Evolutionary conservation across 2,113 vertebrate genomes (phyloP).

Genomic region (Silurus glanis): DNA sequence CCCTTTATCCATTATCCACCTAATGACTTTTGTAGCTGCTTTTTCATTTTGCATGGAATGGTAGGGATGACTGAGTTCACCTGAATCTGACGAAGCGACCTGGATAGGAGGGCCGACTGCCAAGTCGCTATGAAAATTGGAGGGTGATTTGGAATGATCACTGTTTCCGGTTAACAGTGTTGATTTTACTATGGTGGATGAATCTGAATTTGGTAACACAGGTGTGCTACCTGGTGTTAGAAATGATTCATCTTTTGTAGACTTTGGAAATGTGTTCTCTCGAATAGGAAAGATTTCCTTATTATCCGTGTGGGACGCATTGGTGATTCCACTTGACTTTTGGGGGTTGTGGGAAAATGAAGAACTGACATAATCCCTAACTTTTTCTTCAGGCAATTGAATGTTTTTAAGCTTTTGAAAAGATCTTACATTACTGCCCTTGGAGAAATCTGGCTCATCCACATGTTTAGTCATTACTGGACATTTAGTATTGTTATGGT

Average conservation of each 20-base stretch:
- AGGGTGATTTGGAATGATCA: conserved; percentile 6
- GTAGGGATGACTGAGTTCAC: conserved; percentile 19
- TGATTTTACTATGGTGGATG: not conserved
- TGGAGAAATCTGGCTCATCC: conserved; percentile 63
- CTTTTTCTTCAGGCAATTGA: not conserved
- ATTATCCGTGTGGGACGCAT: not conserved
- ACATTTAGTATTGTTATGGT: not conserved
- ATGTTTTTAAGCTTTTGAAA: conserved; percentile 1
- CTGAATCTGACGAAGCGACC: conserved; percentile 4
- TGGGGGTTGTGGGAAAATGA: not conserved
- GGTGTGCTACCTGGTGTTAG: not conserved
- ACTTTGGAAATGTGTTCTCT: not conserved
- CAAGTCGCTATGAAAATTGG: not conserved
- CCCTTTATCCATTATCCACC: conserved; percentile 59
- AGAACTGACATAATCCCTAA: not conserved
- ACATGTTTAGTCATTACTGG: conserved; percentile 4
- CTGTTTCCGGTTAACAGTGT: conserved; percentile 9
- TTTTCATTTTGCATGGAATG: conserved; percentile 20
- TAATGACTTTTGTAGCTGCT: conserved; percentile 58
- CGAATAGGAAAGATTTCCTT: not conserved
- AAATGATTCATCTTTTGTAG: not conserved
- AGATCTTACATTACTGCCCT: conserved; percentile 31
- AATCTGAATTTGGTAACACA: not conserved
- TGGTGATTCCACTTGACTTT: not conserved
- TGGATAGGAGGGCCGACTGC: not conserved